Evolutionary conservation across 37 sponge, comb jelly and placozoan species (phyloP), one percentile per base, ranked within the genome.

Genomic region (Cladorhizidae sp.): DNA sequence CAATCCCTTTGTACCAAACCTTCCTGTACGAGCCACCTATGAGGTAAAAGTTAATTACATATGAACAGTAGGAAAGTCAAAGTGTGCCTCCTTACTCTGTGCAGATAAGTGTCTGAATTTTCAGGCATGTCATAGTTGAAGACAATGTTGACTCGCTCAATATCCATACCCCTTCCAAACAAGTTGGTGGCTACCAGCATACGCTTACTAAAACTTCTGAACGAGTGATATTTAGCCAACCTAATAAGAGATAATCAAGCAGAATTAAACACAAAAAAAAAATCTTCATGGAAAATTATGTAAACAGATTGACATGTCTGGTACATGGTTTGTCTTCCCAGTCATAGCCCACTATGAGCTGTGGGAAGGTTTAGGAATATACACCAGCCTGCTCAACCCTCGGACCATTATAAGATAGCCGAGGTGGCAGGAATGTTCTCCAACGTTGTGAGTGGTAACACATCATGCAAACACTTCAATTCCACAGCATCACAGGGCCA

Each of bases 71-170:
- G 12, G n/a, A n/a, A n/a, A n/a, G n/a, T n/a, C n/a, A n/a, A n/a
- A n/a, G n/a, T 22, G 9, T 40, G 2, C 18, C 3, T 14, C 73
- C 92, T 77, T 80, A 96, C 99, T 72, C 96, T 89, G 78, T 98
- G 99, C 15, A 98, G 91, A 85, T 98, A 98, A 61, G 97, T 94
- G 71, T 98, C 99, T 14, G 92, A 86, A 69, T 86, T 92, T 57
- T 98, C 99, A 33, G 99, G 99, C 99, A 98, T 98, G 82, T 98
- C 99, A 72, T 98, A 98, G 82, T 98, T 98, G 85, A 98, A 91
- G 32, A 96, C 99, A 67, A 98, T 98, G 75, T 96, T 98, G 33
- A 98, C 97, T 59, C 97, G 78, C 74, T 98, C 99, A 38, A 98
- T 98, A 74, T 98, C 99, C 94, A 98, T 98, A 33, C 99, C 99